phyloP scores from a whole-genome alignment of 2,888 invertebrate species.

The Lasius platythorax region DNA sequence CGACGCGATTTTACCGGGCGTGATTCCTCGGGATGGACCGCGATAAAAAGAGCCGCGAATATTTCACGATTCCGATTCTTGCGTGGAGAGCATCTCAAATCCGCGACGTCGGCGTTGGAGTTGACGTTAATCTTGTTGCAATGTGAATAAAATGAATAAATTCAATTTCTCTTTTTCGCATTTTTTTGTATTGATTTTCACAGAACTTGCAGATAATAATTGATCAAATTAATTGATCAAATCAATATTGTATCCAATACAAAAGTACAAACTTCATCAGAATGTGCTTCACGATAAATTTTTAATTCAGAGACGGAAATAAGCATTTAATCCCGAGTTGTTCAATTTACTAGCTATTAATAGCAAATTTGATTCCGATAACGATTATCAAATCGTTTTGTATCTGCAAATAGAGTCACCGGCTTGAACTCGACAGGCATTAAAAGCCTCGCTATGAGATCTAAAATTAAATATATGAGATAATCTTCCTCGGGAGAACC shows the following conservation, averaged over 20 bases:
- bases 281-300: background rate
- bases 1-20: constrained; percentile 32
- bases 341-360: constrained; percentile 2
- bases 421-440: background rate
- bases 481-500: background rate
- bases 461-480: constrained; percentile 23
- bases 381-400: constrained; percentile 12
- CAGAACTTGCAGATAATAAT: background rate
- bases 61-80: constrained; percentile 26
- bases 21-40: constrained; percentile 36
- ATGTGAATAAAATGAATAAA: background rate
- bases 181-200: background rate
- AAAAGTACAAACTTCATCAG: background rate
- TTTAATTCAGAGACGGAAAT: background rate
- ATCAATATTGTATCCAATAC: background rate
- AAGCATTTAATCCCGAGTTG: background rate
- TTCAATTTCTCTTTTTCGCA: constrained; percentile 21
- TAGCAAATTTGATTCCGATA: constrained; percentile 10
- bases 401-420: background rate
- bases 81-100: constrained; percentile 14
- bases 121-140: constrained; percentile 6
- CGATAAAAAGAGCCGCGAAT: constrained; percentile 37
- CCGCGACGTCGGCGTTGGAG: constrained; percentile 8
- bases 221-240: background rate
- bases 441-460: background rate